Percentiles rank a stretch among this genome's conserved stretches.
Conservation (phyloP, 2,797 vertebrate genomes). For the Nasua narica region DNA sequence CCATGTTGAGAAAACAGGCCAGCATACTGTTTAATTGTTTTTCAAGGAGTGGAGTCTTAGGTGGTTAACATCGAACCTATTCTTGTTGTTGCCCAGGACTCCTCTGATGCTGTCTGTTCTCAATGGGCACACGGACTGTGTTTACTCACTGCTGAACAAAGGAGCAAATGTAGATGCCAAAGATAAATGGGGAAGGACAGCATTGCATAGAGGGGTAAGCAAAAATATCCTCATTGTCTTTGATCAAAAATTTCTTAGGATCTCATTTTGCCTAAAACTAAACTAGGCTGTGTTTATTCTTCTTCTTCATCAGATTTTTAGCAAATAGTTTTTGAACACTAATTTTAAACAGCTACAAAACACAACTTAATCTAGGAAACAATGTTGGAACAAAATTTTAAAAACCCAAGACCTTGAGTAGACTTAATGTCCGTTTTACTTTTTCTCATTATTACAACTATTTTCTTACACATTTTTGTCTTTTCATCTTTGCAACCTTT, state of each 20-base stretch:
- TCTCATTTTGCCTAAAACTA: background rate
- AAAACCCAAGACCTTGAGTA: background rate
- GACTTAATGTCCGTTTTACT: background rate
- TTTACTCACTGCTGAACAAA: slow-evolving; percentile 97
- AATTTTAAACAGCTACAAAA: background rate
- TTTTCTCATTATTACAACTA: background rate
- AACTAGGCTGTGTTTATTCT: background rate
- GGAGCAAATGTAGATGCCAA: slow-evolving; percentile 97
- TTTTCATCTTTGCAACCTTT: slow-evolving; percentile 3
- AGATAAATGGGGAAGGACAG: slow-evolving; percentile 98
- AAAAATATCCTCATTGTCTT: background rate
- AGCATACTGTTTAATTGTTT: background rate
- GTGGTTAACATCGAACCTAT: slow-evolving; percentile 4
- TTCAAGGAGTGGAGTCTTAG: background rate
- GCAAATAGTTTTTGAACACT: background rate
- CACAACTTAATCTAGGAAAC: background rate
- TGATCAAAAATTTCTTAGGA: background rate
- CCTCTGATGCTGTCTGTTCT: slow-evolving; percentile 97
- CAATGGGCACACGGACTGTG: slow-evolving; percentile 97
- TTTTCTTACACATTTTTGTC: background rate
- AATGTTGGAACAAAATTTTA: background rate
- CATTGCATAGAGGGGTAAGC: slow-evolving; percentile 96
- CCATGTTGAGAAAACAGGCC: background rate
- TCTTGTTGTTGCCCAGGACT: slow-evolving; percentile 85
- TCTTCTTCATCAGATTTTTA: slow-evolving; percentile 36